Conservation (phyloP, 1,140 invertebrate species). For the Chironomus tepperi region DNA sequence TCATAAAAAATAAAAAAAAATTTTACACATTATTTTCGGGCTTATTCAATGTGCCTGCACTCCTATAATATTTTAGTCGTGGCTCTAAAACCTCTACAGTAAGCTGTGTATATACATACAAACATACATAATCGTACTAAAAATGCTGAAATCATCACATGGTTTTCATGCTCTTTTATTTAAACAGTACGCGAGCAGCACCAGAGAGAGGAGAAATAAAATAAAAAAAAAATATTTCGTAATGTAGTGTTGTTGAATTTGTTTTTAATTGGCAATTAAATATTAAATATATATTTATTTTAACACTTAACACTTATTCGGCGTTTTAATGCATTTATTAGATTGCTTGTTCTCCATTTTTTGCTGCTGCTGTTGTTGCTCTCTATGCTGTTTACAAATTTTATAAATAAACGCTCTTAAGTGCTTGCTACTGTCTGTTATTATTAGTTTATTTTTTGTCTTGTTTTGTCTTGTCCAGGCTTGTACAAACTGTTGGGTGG, state of each 20-base stretch:
- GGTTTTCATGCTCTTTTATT: neutral
- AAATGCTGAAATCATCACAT: conserved; percentile 20
- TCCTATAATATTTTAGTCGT: neutral
- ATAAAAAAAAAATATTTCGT: neutral
- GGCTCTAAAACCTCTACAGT: neutral
- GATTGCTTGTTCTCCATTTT: neutral
- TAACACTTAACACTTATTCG: conserved; percentile 20
- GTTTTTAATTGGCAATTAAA: conserved; percentile 23
- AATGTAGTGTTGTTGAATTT: conserved; percentile 20
- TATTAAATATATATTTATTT: conserved; percentile 22
- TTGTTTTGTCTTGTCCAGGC: too few relatives aligned
- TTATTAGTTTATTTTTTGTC: too few relatives aligned
- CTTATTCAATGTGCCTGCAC: neutral
- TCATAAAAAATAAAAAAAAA: neutral
- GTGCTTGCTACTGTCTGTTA: too few relatives aligned
- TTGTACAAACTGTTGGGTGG: too few relatives aligned
- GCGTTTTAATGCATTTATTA: neutral
- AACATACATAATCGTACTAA: neutral
- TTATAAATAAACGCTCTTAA: too few relatives aligned
- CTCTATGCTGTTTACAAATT: too few relatives aligned
- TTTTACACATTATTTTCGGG: neutral
- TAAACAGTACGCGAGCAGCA: too few relatives aligned
- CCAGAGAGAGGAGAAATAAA: too few relatives aligned
- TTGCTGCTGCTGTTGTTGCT: neutral
- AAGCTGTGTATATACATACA: too few relatives aligned